Evolutionary conservation across 2,888 invertebrate genomes (phyloP).

Genomic region (Monoplex corrugatus): DNA sequence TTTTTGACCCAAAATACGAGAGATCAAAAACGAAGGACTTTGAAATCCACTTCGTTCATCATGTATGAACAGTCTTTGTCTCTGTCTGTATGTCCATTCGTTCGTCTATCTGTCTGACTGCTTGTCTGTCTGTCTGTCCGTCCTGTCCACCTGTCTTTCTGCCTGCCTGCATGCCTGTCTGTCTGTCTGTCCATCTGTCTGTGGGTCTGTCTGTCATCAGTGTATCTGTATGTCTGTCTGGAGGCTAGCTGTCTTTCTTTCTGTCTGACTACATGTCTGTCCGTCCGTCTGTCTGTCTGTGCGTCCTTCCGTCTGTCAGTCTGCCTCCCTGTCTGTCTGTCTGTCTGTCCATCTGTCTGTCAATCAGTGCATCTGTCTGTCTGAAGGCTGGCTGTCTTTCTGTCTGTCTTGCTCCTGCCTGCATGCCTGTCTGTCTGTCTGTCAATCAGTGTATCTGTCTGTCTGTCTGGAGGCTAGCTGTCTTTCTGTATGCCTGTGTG

Average conservation of each 20-base stretch:
- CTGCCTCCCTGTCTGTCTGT: too few relatives aligned
- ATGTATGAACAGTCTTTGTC: too few relatives aligned
- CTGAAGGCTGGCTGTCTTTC: not conserved
- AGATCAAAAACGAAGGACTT: too few relatives aligned
- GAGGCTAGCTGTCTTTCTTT: not conserved
- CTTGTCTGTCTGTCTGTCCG: conserved; percentile 4
- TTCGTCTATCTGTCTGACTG: not conserved
- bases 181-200: conserved; percentile 31
- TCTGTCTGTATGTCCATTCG: not conserved
- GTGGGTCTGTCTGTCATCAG: not conserved
- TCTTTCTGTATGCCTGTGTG: conserved; percentile 13
- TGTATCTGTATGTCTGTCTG: conserved; percentile 24
- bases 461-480: not conserved
- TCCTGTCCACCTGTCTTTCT: not conserved
- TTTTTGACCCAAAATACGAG: too few relatives aligned
- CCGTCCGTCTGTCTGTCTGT: not conserved
- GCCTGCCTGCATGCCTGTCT: conserved; percentile 29
- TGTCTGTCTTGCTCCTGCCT: not conserved
- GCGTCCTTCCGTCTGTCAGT: too few relatives aligned
- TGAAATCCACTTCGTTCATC: too few relatives aligned
- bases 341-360: too few relatives aligned
- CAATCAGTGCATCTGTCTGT: not conserved
- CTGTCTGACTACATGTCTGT: conserved; percentile 16
- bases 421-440: not conserved
- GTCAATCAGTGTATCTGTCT: not conserved